phyloP scores from a whole-genome alignment of 2,888 invertebrate species.

The Enchytraeus crypticus region DNA sequence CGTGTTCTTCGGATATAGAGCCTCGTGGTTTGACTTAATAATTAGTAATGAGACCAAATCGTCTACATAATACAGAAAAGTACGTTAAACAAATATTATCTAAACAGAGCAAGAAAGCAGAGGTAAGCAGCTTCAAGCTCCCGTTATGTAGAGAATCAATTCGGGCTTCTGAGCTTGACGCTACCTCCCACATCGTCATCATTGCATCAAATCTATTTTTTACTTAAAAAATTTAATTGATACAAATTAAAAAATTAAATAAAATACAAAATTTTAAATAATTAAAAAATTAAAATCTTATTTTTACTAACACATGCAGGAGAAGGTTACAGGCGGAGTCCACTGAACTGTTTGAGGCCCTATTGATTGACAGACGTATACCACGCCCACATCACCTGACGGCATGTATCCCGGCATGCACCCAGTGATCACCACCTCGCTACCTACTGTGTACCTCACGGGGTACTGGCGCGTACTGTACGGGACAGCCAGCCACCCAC shows the following conservation, averaged over 20 bases:
- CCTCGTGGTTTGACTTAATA: too few species aligned
- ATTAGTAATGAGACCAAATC: too few species aligned
- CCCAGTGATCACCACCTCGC: background rate
- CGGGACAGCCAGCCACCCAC: background rate
- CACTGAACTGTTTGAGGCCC: background rate
- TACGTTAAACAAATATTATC: too few species aligned
- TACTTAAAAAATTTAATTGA: background rate
- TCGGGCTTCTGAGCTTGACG: too few species aligned
- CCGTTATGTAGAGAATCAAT: too few species aligned
- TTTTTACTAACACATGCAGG: background rate
- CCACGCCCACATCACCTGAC: background rate
- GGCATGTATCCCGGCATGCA: background rate
- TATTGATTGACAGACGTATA: background rate
- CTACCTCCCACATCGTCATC: too few species aligned
- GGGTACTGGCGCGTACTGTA: background rate
- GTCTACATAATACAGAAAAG: too few species aligned
- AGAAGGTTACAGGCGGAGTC: background rate
- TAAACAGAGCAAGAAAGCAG: too few species aligned
- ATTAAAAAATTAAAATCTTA: background rate
- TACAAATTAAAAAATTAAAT: background rate
- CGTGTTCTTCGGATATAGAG: too few species aligned
- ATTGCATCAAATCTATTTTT: background rate
- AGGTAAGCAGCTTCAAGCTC: too few species aligned
- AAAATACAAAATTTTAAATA: background rate
- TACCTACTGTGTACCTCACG: background rate